Percentiles rank a stretch among this genome's conserved stretches.
These are phyloP conservation scores for Leptodactylus fallax DNA, from an alignment of 2,797 vertebrate genomes.

Conservation along the genomic window DNA sequence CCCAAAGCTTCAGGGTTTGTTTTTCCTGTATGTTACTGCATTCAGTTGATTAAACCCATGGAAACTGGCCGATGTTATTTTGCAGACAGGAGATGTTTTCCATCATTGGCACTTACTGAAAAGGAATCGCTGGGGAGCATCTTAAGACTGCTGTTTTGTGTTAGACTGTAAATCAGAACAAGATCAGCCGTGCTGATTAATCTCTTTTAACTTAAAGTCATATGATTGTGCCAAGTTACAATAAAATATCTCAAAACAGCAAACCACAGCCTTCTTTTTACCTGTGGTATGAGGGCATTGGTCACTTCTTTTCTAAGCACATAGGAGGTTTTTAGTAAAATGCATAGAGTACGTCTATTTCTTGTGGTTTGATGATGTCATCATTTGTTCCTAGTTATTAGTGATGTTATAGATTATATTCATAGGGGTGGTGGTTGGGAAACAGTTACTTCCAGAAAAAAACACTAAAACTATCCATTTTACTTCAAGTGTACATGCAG, in stretches of 20 bases:
- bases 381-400: background rate
- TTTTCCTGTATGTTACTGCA: conserved; percentile 66
- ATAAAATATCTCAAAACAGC: conserved; percentile 70
- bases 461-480: background rate
- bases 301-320: background rate
- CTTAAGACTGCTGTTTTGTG: conserved; percentile 77
- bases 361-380: background rate
- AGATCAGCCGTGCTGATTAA: conserved; percentile 77
- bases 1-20: conserved; percentile 67
- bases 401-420: background rate
- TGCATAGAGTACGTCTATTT: background rate
- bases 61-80: conserved; percentile 76
- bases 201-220: conserved; percentile 74
- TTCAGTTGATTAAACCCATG: conserved; percentile 74
- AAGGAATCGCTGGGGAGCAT: conserved; percentile 75
- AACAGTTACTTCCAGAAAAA: background rate
- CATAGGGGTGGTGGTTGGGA: background rate
- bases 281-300: conserved; percentile 31
- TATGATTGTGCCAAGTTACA: conserved; percentile 74
- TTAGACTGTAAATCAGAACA: conserved; percentile 78
- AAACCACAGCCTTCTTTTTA: conserved; percentile 26
- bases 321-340: background rate
- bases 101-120: conserved; percentile 80
- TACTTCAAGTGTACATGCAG: background rate
- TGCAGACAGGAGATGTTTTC: conserved; percentile 78